These are phyloP conservation scores for Galagoides demidoff DNA, from an alignment of 2,797 vertebrate genomes.

Conservation along the genomic window DNA sequence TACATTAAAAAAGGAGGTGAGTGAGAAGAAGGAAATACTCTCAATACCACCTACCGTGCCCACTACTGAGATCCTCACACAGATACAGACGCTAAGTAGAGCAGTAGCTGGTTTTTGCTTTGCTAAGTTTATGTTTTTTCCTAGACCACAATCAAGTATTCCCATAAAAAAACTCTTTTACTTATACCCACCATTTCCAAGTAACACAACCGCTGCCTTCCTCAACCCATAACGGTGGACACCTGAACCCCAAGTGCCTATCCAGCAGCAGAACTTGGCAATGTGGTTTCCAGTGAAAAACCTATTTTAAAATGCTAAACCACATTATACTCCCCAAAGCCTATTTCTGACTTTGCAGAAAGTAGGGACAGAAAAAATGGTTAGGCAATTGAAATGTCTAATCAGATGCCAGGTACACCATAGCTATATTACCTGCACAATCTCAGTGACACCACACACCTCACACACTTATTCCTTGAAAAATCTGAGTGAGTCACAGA, in stretches of 20 bases:
- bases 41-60: background rate
- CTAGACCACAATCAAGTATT: background rate
- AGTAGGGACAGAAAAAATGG: background rate
- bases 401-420: background rate
- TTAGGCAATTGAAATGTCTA: background rate
- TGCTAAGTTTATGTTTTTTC: background rate
- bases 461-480: background rate
- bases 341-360: background rate
- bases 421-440: background rate
- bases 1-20: background rate
- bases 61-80: background rate
- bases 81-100: background rate
- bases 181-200: background rate
- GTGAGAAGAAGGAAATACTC: background rate
- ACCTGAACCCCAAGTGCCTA: background rate
- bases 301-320: background rate
- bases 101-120: background rate
- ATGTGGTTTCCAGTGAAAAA: background rate
- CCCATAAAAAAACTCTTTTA: background rate
- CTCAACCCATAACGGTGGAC: background rate
- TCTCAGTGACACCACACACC: background rate
- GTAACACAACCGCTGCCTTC: background rate
- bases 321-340: background rate
- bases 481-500: background rate
- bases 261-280: background rate